Percentiles rank a stretch among this genome's conserved stretches.
Conservation (phyloP, 2,113 vertebrate species). For the Ginglymostoma cirratum region DNA sequence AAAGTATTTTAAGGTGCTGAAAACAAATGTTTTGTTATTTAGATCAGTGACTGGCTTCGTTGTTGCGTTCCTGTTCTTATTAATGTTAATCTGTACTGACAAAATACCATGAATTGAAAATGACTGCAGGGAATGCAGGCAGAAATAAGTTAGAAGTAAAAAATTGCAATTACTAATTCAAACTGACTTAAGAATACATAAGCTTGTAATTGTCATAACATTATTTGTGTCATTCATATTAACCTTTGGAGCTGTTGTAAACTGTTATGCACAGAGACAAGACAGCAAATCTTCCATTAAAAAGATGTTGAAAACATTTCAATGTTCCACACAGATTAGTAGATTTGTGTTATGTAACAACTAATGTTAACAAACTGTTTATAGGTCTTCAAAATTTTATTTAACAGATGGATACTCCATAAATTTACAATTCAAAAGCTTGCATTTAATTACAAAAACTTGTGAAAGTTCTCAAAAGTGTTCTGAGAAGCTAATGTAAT, state of each 20-base stretch:
- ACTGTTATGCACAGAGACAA: not conserved
- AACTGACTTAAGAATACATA: not conserved
- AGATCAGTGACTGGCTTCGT: not conserved
- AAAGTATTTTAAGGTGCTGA: not conserved
- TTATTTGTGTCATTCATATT: not conserved
- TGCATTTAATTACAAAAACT: not conserved
- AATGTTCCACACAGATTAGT: not conserved
- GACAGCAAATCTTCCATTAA: not conserved
- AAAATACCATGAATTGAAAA: not conserved
- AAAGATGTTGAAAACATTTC: not conserved
- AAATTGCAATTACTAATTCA: not conserved
- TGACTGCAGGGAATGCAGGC: not conserved
- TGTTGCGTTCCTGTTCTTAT: not conserved
- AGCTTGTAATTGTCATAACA: too few relatives aligned
- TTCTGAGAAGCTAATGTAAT: not conserved
- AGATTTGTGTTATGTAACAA: not conserved
- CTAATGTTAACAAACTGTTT: not conserved
- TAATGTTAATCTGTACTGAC: not conserved
- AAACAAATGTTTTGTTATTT: not conserved
- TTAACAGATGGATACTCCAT: not conserved
- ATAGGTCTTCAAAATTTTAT: not conserved
- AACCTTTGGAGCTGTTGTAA: not conserved
- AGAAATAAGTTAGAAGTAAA: not conserved
- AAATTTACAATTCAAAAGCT: not conserved
- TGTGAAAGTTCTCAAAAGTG: not conserved